Conservation (phyloP, 2,113 vertebrate genomes). For the Neomonachus schauinslandi region DNA sequence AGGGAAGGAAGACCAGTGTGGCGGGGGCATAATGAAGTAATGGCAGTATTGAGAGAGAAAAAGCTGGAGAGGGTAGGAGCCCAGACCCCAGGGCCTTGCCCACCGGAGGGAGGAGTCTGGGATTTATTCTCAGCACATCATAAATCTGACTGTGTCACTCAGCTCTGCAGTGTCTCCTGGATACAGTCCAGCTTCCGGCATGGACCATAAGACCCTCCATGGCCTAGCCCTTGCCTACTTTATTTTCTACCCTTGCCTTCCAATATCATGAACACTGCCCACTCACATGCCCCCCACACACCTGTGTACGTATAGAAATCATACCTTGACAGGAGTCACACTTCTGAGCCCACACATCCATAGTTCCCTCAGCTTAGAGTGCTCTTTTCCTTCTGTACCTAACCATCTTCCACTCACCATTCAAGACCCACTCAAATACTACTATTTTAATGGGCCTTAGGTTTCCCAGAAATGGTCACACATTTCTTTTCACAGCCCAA, state of each 20-base stretch:
- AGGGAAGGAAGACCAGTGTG: background rate
- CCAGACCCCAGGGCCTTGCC: background rate
- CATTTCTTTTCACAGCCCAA: background rate
- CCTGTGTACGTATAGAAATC: rapidly evolving
- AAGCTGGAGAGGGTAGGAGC: background rate
- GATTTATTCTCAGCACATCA: slow-evolving; percentile 23
- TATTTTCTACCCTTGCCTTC: background rate
- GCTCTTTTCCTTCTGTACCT: background rate
- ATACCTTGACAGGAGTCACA: background rate
- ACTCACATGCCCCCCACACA: background rate
- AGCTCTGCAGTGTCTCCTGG: background rate
- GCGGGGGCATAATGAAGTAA: background rate
- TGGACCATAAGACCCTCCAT: background rate
- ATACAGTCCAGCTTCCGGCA: background rate
- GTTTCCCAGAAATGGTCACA: background rate
- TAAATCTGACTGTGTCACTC: slow-evolving; percentile 17
- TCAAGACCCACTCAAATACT: background rate
- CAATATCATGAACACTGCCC: background rate
- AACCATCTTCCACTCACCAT: background rate
- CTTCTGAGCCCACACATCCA: background rate
- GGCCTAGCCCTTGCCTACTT: background rate
- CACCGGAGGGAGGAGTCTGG: background rate
- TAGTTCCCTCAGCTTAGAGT: background rate
- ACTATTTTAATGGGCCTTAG: background rate
- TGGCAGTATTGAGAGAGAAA: background rate